Evolutionary conservation across 2,888 invertebrate species (phyloP), one percentile per base, ranked within the genome.

Genomic region (Calliphora vomitoria): DNA sequence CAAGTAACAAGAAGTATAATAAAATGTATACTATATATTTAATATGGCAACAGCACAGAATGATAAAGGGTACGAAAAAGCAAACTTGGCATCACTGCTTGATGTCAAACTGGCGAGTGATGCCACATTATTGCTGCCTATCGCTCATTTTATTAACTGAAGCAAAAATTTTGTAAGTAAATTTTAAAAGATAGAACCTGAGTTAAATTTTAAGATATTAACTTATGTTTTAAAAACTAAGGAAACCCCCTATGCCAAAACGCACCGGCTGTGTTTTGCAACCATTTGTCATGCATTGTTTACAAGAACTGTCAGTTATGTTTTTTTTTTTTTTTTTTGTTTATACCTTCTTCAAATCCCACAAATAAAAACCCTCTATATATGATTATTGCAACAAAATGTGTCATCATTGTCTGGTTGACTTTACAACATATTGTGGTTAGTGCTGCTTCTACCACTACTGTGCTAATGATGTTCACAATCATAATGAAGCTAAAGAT

Each of bases 381-480:
- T 44, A 20, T 44, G 20, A 44, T 60, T 60, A 31, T 44, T 41
- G 50, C 60, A 64, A 72, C 44, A 74, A 64, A 55, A 74, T 82
- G 66, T 82, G 82, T 50, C 68, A 50, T 68, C 47, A 38, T 82
- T 82, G 74, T 75, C 64, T 75, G 82, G 47, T 50, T 82, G 35
- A 47, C 50, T 66, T 58, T n/a, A 15, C 72, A 81, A 55, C 44
- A 72, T 80, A 53, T 80, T 81, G 72, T 41, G 41, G 41, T 72
- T 72, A 38, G 31, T 71, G 71, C 10, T 55, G 4, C 10, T 5
- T n/a, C n/a, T n/a, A n/a, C n/a, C n/a, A n/a, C n/a, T n/a, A n/a
- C n/a, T n/a, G n/a, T 62, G 53, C n/a, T 81, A 13, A 53, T 53
- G 20, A 41, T 55, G 53, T 41, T 66, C n/a, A 13, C 31, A 58